phyloP scores from a whole-genome alignment of 2,888 invertebrate species.

The Aphidoletes aphidimyza region DNA sequence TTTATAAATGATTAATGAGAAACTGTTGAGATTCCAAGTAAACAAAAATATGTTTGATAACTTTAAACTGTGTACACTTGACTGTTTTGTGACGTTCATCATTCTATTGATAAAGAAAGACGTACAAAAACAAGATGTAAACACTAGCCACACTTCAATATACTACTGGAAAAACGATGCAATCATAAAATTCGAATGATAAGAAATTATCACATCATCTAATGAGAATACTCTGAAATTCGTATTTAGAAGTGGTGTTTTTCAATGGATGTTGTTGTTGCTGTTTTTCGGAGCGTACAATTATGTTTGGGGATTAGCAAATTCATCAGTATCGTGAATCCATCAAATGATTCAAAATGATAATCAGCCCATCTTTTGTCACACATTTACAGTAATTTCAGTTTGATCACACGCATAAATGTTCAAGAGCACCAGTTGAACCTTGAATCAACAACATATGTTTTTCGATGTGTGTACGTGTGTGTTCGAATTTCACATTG shows the following conservation, averaged over 20 bases:
- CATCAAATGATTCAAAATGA: too few species aligned
- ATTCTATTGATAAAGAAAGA: background rate
- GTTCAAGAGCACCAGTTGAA: background rate
- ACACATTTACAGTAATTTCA: background rate
- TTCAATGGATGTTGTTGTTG: background rate
- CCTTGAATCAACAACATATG: background rate
- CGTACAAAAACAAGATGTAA: background rate
- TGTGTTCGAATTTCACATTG: background rate
- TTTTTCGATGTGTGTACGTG: too few species aligned
- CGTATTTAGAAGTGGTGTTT: background rate
- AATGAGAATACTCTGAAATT: background rate
- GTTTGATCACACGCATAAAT: background rate
- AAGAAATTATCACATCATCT: slow-evolving; percentile 5
- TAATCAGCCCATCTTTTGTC: background rate
- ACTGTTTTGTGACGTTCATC: background rate
- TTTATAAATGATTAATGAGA: background rate
- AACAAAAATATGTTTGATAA: background rate
- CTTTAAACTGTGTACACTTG: background rate
- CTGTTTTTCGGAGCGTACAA: background rate
- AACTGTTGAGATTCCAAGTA: background rate
- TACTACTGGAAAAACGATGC: too few species aligned
- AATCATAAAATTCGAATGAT: background rate
- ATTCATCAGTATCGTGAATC: too few species aligned
- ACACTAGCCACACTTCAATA: background rate
- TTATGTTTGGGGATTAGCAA: too few species aligned